A percentile compares a stretch with the other conserved stretches of the same genome.
Conservation (phyloP, 2,113 vertebrate species). For the Fukomys damarensis region DNA sequence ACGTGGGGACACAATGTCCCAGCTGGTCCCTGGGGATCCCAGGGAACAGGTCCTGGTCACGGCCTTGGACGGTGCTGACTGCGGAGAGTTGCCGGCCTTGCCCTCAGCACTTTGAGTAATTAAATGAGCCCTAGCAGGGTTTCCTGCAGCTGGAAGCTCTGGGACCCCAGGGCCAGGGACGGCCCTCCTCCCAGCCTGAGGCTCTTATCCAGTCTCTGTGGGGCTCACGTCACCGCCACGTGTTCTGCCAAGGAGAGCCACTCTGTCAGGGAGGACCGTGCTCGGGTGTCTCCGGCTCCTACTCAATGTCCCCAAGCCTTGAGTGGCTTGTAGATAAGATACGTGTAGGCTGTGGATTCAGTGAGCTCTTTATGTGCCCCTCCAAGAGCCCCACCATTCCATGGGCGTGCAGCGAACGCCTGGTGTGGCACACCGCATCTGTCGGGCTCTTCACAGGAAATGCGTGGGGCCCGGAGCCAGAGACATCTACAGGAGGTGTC, state of each 20-base stretch:
- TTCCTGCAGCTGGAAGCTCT: neutral
- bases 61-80: constrained; percentile 63
- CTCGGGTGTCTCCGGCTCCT: neutral
- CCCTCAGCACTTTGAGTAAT: constrained; percentile 65
- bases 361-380: neutral
- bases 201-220: neutral
- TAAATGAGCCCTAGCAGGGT: constrained; percentile 68
- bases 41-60: constrained; percentile 55
- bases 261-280: neutral
- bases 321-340: neutral
- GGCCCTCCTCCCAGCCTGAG: neutral
- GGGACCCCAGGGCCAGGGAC: neutral
- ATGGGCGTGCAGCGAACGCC: neutral
- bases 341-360: neutral
- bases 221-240: neutral
- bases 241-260: neutral
- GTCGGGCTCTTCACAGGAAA: neutral
- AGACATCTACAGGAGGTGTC: neutral
- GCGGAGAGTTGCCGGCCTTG: constrained; percentile 66
- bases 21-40: constrained; percentile 13
- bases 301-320: neutral
- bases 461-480: neutral
- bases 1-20: constrained; percentile 7
- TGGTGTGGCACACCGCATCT: neutral
- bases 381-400: neutral